Conservation (phyloP, 92 coral and sea anemone genomes). For the Siderastrea siderea region DNA sequence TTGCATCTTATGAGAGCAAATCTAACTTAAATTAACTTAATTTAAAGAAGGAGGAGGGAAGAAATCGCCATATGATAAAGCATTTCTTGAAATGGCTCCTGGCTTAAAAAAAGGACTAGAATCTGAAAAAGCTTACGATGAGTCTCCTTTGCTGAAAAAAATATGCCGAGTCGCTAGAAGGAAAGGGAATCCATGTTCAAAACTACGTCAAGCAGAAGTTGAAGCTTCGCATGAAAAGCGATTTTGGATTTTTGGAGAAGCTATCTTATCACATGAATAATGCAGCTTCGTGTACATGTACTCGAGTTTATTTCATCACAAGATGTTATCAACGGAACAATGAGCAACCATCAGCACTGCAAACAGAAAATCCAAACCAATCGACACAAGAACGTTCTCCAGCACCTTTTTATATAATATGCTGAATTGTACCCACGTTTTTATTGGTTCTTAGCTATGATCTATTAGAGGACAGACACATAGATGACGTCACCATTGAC, state of each 20-base stretch:
- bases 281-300: slow-evolving; percentile 19
- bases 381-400: slow-evolving; percentile 10
- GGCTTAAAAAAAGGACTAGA: slow-evolving; percentile 17
- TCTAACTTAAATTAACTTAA: slow-evolving; percentile 25
- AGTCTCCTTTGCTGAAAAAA: slow-evolving; percentile 8
- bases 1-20: slow-evolving; percentile 34
- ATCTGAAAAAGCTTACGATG: slow-evolving; percentile 20
- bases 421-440: too few relatives aligned
- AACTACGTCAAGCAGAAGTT: slow-evolving; percentile 28
- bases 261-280: slow-evolving; percentile 1
- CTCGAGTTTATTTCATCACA: slow-evolving; percentile 26
- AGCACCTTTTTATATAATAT: not conserved
- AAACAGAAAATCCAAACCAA: slow-evolving; percentile 5
- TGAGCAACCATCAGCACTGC: not conserved
- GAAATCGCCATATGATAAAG: not conserved
- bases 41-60: slow-evolving; percentile 6
- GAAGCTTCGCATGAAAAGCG: slow-evolving; percentile 45
- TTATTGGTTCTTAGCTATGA: too few relatives aligned
- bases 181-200: slow-evolving; percentile 16
- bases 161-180: not conserved
- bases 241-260: slow-evolving; percentile 31
- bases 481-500: too few relatives aligned
- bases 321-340: slow-evolving; percentile 30
- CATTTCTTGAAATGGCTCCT: slow-evolving; percentile 18
- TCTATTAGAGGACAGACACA: too few relatives aligned